Base-by-base conservation (phyloP, 1,140 invertebrate species). In the Kradibia gibbosae region DNA sequence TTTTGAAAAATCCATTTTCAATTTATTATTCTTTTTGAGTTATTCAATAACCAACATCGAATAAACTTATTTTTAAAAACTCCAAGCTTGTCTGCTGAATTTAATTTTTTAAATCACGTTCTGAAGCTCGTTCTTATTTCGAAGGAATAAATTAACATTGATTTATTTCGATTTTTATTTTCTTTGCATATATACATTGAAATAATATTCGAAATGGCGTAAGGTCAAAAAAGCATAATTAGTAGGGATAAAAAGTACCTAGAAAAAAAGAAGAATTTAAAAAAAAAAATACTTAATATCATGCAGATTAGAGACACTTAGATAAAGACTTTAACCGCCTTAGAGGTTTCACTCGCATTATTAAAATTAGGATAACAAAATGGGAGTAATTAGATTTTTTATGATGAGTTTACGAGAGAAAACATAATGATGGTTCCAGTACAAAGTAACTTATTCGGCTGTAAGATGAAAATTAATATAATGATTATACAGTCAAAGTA, bases 331-430 rank as follows among this genome's bases (percentile, higher is more conserved):
- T 60, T 50, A 50, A 25, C 53, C 2, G 34, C 28, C 0, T 42
- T 7, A 0, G 17, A 36, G 45, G 42, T 78, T 1, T 31, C 34
- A 36, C 39, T 36, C 10, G 34, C 48, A 3, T 3, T 39, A 28
- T 53, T 50, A 15, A 28, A n/a, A 60, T 5, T 13, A 53, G 3
- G 17, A 50, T n/a, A n/a, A 8, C 45, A 55, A 34, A 75, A 74
- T 7, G 34, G 15, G 15, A 75, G 82, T 83, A 80, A 83, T 83
- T 83, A 83, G 82, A 82, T 60, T n/a, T 48, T 82, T 82, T 82
- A 82, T 22, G 57, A 82, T 55, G 31, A 77, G 70, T 75, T 65
- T 45, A 70, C 20, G 70, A 57, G 50, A 25, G 34, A 45, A 60
- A 15, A 31, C 20, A 34, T 15, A 25, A 34, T 4, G 42, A 2